Evolutionary conservation across 2,797 vertebrate genomes (phyloP).

Genomic region (Oreortyx pictus): DNA sequence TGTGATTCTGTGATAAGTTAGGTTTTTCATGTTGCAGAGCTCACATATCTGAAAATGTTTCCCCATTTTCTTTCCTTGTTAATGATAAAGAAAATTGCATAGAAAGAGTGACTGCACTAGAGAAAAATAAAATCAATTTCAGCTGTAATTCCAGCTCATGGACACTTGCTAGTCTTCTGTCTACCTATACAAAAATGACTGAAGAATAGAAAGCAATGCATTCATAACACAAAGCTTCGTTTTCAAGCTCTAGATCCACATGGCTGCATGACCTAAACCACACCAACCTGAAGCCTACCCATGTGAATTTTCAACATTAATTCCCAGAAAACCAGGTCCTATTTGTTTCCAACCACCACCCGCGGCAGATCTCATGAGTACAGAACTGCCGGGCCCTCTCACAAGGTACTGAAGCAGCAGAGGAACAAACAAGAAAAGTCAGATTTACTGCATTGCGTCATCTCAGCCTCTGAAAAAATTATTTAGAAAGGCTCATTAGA

Average conservation of each 20-base stretch:
- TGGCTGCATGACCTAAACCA: background rate
- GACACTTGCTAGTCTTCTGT: background rate
- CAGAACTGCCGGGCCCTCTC: background rate
- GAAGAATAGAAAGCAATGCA: background rate
- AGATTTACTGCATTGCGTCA: background rate
- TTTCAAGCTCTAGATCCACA: background rate
- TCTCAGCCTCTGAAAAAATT: background rate
- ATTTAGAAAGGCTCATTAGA: background rate
- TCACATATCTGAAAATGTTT: background rate
- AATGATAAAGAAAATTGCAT: background rate
- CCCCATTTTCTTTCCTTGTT: background rate
- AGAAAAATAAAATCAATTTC: background rate
- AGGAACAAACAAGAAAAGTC: background rate
- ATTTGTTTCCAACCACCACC: background rate
- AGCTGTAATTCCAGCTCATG: fast-evolving
- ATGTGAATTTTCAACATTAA: background rate
- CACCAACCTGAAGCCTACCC: background rate
- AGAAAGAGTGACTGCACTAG: background rate
- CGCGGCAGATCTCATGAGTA: background rate
- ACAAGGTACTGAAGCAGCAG: background rate
- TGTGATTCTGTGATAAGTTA: background rate
- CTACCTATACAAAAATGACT: background rate
- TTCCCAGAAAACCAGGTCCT: background rate
- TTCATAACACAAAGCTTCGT: background rate
- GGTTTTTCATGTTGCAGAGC: too few species aligned